Evolutionary conservation across 2,113 vertebrate genomes (phyloP), one percentile per base, ranked within the genome.

Genomic region (Nycticebus coucang): DNA sequence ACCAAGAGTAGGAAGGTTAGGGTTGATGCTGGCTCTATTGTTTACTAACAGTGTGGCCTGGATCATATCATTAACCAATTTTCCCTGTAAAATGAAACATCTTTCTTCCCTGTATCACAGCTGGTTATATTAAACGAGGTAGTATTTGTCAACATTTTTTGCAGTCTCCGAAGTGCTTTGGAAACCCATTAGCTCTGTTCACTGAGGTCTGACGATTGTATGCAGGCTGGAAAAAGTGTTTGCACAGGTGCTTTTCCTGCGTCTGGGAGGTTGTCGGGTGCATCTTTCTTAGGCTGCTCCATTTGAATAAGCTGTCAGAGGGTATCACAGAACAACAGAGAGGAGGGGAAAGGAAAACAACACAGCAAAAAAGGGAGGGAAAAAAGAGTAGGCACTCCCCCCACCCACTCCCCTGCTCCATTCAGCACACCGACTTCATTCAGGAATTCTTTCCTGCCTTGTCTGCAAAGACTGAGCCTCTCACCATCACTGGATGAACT

Each of bases 361-460:
- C 0, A 45, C 1, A 60, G 62, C 33, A 87, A 69, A 72, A 79
- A 18, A 62, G 13, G 26, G n/a, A 35, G 19, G 12, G 3, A 5
- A 21, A 53, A 12, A 35, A 53, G 14, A 35, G 1, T 74, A 59
- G 77, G 14, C 35, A 66, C 41, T 59, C 15, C 17, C 50, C 24
- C 77, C 50, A 82, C 57, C 68, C 85, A 60, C 30, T 59, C 50
- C 37, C 18, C 5, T 5, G 12, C 72, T 97, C 59, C 87, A 85
- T 95, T 98, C 93, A 98, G 85, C 35, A 91, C 59, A 82, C 94
- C 94, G 90, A 94, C 95, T 97, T 69, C 97, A 89, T 96, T 95
- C 89, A 92, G 0, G 81, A 81, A 5, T 94, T 96, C 77, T 89
- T 92, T 94, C 87, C 81, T 96, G 77, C 93, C 97, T 97, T 97